A percentile compares a stretch with the other conserved stretches of the same genome.
phyloP scores from a whole-genome alignment of 1,140 invertebrate species.

The Diorhabda elongata region DNA sequence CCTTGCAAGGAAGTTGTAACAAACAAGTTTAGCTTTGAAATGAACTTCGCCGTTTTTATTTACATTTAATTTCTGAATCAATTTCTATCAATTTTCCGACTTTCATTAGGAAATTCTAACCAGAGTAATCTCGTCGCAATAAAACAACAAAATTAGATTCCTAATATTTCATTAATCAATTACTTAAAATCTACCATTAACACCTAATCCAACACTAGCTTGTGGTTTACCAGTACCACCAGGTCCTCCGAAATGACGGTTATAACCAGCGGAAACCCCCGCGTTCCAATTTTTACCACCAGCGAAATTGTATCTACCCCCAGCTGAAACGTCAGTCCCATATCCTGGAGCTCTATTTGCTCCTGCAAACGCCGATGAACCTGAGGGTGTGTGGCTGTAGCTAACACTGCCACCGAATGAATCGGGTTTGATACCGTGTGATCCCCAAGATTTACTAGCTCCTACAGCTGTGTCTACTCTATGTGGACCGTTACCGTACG shows the following conservation, averaged over 20 bases:
- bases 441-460: conserved; percentile 17
- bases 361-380: conserved; percentile 9
- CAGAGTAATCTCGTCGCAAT: too few species aligned
- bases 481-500: conserved; percentile 22
- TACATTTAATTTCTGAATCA: too few species aligned
- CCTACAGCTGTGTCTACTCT: conserved; percentile 19
- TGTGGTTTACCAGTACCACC: conserved; percentile 16
- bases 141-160: too few species aligned
- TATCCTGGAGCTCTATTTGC: conserved; percentile 18
- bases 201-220: conserved; percentile 15
- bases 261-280: conserved; percentile 20
- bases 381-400: conserved; percentile 24
- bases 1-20: too few species aligned
- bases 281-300: conserved; percentile 11
- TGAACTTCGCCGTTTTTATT: too few species aligned
- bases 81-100: too few species aligned
- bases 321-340: conserved; percentile 24
- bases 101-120: too few species aligned
- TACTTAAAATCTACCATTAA: neutral
- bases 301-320: conserved; percentile 20
- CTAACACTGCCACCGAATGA: conserved; percentile 21
- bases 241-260: conserved; percentile 22
- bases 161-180: neutral
- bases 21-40: too few species aligned
- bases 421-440: conserved; percentile 18